Evolutionary conservation across 1,140 invertebrate species (phyloP).

Genomic region (Penaeus indicus): DNA sequence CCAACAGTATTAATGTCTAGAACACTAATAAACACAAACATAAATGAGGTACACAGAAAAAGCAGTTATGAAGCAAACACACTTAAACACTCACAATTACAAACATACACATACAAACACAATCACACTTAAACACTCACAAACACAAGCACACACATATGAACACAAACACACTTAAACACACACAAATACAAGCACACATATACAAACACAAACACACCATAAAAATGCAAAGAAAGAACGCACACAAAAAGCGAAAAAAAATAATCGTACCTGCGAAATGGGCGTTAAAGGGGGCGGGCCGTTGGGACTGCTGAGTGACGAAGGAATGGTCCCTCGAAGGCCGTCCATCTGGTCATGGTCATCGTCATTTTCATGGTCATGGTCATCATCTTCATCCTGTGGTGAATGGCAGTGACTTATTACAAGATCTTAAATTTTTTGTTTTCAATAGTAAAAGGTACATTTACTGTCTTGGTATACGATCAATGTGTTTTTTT

Average conservation of each 20-base stretch:
- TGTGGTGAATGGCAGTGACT: conserved; percentile 16
- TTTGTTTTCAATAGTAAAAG: not conserved
- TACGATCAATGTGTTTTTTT: not conserved
- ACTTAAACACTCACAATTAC: not conserved
- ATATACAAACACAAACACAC: not conserved
- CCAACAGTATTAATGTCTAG: too few relatives aligned
- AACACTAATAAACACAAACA: too few relatives aligned
- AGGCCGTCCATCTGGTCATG: not conserved
- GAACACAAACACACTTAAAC: too few relatives aligned
- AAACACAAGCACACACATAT: too few relatives aligned
- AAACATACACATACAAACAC: too few relatives aligned
- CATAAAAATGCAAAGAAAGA: too few relatives aligned
- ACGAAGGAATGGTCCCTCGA: not conserved
- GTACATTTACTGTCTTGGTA: not conserved
- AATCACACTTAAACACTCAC: too few relatives aligned
- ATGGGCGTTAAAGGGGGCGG: conserved; percentile 46
- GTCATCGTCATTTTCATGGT: conserved; percentile 9
- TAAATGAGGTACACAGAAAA: not conserved
- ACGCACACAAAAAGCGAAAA: not conserved
- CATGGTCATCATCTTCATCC: conserved; percentile 37
- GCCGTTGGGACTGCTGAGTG: conserved; percentile 23
- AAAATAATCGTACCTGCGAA: conserved; percentile 20
- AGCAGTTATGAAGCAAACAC: not conserved
- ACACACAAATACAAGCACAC: too few relatives aligned
- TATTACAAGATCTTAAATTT: not conserved